Evolutionary conservation across 2,797 vertebrate genomes (phyloP).

Genomic region (Telmatherina bonti): DNA sequence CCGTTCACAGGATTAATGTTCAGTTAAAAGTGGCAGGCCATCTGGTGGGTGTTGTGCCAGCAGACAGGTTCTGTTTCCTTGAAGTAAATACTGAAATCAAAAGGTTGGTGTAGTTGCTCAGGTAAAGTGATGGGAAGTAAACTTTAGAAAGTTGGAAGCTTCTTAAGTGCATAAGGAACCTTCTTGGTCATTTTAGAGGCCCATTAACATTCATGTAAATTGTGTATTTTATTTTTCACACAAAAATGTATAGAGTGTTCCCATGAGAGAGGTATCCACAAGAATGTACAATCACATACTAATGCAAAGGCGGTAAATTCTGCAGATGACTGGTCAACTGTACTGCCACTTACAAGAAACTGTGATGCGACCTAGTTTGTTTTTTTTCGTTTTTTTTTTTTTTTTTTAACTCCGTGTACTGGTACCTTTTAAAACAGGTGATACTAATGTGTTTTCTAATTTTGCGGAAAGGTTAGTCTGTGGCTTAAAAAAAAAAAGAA

Average conservation of each 20-base stretch:
- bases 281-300: conserved; percentile 66
- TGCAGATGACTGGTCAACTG: conserved; percentile 16
- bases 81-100: conserved; percentile 37
- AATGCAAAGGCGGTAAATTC: conserved; percentile 44
- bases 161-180: conserved; percentile 59
- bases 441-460: conserved; percentile 16
- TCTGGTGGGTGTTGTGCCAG: conserved; percentile 42
- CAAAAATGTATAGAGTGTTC: conserved; percentile 22
- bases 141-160: conserved; percentile 48
- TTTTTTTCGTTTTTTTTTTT: neutral
- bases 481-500: neutral
- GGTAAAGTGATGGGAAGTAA: conserved; percentile 71
- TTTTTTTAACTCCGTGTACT: conserved; percentile 9
- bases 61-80: conserved; percentile 41
- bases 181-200: conserved; percentile 57
- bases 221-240: conserved; percentile 74
- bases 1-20: conserved; percentile 41
- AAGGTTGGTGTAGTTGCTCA: conserved; percentile 60
- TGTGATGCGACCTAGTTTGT: neutral
- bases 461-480: conserved; percentile 28
- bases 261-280: conserved; percentile 33
- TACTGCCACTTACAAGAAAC: conserved; percentile 29
- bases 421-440: conserved; percentile 22
- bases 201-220: conserved; percentile 60
- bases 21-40: conserved; percentile 29